Evolutionary conservation across 1,140 invertebrate genomes (phyloP).

Genomic region (Cherax quadricarinatus): DNA sequence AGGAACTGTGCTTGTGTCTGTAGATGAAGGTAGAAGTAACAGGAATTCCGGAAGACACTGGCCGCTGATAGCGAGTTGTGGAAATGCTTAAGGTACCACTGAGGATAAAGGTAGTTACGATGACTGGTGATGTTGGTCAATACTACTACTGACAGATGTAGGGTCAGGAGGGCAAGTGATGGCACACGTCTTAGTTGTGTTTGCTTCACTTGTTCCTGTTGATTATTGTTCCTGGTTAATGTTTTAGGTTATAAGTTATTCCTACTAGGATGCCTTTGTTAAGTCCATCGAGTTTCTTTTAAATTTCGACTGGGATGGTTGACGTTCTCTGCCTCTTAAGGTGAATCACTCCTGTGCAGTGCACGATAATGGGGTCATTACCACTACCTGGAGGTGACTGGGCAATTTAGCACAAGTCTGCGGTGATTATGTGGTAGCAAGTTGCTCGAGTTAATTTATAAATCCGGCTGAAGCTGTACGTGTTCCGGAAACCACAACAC

Average conservation of each 20-base stretch:
- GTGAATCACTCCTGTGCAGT: neutral
- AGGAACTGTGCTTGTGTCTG: no score
- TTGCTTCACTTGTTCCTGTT: no score
- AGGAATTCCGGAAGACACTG: neutral
- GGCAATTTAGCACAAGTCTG: neutral
- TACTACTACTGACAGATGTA: neutral
- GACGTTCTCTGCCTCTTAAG: neutral
- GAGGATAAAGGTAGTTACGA: no score
- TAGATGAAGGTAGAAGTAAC: neutral
- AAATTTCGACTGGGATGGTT: neutral
- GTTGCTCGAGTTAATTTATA: neutral
- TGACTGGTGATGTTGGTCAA: neutral
- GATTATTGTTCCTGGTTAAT: neutral
- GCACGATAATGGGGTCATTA: neutral
- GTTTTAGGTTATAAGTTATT: neutral
- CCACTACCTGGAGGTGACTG: neutral
- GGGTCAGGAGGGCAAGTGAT: neutral
- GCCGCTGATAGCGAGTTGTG: no score
- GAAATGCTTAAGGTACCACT: no score
- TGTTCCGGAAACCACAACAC: neutral
- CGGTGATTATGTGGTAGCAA: neutral
- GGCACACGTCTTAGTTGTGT: no score
- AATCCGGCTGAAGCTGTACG: neutral
- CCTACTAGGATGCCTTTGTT: neutral
- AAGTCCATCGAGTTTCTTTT: neutral